These are phyloP conservation scores for Lipotes vexillifer DNA, from an alignment of 2,113 vertebrate species.

Conservation along the genomic window DNA sequence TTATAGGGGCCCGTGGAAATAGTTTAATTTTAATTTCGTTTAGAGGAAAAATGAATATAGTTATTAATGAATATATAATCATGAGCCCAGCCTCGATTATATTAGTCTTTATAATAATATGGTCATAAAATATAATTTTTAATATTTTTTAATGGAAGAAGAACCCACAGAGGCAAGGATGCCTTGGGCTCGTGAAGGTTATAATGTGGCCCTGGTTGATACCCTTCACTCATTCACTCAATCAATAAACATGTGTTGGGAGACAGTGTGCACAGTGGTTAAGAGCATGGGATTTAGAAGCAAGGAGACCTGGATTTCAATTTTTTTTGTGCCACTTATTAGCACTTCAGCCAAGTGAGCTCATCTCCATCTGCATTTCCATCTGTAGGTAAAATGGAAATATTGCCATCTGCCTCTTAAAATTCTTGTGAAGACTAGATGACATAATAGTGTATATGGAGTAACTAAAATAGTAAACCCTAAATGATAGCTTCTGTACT, in stretches of 20 bases:
- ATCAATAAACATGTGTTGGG: background rate
- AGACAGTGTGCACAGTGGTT: background rate
- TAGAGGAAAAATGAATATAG: constrained; percentile 7
- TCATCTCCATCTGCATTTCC: background rate
- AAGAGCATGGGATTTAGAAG: background rate
- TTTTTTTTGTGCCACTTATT: background rate
- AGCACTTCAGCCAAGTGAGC: background rate
- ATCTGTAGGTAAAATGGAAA: background rate
- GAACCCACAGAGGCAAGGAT: background rate
- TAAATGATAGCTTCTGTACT: background rate
- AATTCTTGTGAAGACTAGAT: background rate
- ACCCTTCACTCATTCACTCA: background rate
- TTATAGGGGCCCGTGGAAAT: background rate
- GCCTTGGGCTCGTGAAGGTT: no score
- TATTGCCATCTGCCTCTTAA: background rate
- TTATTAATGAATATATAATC: background rate
- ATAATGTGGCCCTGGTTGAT: background rate
- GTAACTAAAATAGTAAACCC: background rate
- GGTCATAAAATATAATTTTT: background rate
- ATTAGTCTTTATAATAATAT: background rate
- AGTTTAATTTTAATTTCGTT: background rate
- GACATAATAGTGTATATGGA: background rate
- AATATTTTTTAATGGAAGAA: background rate
- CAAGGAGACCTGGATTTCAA: background rate
- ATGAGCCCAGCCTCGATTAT: background rate